Conservation (phyloP, 1,140 invertebrate species). For the Druon quercuslanigerum region DNA sequence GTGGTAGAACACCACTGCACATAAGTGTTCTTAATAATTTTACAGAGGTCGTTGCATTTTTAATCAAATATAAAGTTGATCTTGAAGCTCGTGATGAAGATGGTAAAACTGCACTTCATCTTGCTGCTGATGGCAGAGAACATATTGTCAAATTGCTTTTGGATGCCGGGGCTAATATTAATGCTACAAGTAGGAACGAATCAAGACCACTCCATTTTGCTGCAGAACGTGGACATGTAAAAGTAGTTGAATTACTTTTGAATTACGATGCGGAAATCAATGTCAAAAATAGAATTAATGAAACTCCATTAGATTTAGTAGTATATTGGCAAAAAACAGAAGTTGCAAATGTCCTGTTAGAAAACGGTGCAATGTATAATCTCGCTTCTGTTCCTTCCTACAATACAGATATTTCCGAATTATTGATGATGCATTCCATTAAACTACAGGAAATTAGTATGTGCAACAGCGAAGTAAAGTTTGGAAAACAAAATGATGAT, state of each 20-base stretch:
- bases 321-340: slow-evolving; percentile 32
- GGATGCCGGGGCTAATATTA: slow-evolving; percentile 24
- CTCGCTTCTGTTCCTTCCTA: not conserved
- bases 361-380: not conserved
- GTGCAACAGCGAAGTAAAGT: not conserved
- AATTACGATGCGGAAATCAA: slow-evolving; percentile 29
- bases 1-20: slow-evolving; percentile 35
- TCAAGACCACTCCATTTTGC: slow-evolving; percentile 44
- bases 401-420: not conserved
- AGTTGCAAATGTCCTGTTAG: slow-evolving; percentile 40
- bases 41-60: slow-evolving; percentile 16
- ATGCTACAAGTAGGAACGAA: slow-evolving; percentile 9
- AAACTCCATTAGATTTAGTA: slow-evolving; percentile 48
- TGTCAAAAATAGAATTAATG: slow-evolving; percentile 25
- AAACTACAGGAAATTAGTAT: not conserved
- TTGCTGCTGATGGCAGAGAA: slow-evolving; percentile 28
- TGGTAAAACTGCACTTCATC: slow-evolving; percentile 33
- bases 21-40: slow-evolving; percentile 28
- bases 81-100: slow-evolving; percentile 18
- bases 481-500: not conserved
- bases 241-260: slow-evolving; percentile 65
- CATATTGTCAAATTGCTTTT: slow-evolving; percentile 42
- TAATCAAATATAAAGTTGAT: slow-evolving; percentile 27
- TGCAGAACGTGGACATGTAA: slow-evolving; percentile 34
- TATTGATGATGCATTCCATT: not conserved